Base-by-base conservation (phyloP, 2,888 invertebrate species). In the Drosophila suboccidentalis region DNA sequence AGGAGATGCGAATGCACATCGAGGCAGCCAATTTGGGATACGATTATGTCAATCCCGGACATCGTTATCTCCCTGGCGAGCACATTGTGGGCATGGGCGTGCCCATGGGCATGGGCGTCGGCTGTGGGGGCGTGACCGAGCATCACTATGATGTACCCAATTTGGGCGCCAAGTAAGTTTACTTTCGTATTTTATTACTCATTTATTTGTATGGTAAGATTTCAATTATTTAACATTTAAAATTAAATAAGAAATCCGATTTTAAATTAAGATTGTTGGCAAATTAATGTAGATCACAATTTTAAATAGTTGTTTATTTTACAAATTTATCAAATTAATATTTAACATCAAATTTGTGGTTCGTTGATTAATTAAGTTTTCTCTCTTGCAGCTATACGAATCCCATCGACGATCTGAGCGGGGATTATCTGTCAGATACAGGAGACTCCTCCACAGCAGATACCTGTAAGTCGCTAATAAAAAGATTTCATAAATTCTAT, bases 101-200 rank as follows among this genome's bases (percentile, higher is more conserved):
- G 19, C 55, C 75, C 47, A 26, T 60, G n/a, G 66, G 65, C 93
- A 75, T 94, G 79, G 95, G 94, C 54, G 94, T 94, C 78, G 95
- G 95, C 53, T 94, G 83, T 36, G 82, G 53, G 17, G 82, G 83
- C 39, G 87, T 83, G 5, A 79, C 81, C 9, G 97, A 97, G 91
- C 97, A 97, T 91, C 97, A 97, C 91, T 97, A 97, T 92, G 97
- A 97, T 91, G 97, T 97, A 0, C 97, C 97, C 13, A 97, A 97
- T 93, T 94, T 97, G 66, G 96, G 96, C 39, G 95, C 95, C 80
- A 95, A 94, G 95, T 95, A 88, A 89, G 83, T 26, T 26, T 26
- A 26, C 26, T 26, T 26, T 26, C 26, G 26, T 26, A 26, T 26
- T 26, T 5, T 1, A 22, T 22, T 22, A 22, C 22, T 22, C 22